Base-by-base conservation (phyloP, 2,113 vertebrate genomes). In the Anoura caudifer region DNA sequence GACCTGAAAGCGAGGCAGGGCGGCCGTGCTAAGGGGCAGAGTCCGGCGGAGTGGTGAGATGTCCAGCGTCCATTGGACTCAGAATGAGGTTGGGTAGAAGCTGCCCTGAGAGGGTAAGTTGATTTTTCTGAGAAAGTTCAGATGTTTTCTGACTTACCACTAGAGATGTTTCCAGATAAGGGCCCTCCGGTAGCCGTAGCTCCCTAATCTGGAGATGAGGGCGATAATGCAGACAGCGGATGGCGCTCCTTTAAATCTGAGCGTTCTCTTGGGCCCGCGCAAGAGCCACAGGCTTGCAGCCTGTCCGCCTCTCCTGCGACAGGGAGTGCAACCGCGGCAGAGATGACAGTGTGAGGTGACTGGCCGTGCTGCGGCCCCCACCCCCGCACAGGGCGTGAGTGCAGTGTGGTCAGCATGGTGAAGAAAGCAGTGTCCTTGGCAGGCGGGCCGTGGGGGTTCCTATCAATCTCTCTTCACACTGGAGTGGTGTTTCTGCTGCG, bases 1-100 rank as follows among this genome's bases (percentile, higher is more conserved):
- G 3, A 0, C 7, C 13, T 5, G 31, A 36, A 16, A 56, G 70
- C 9, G 3, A 47, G 22, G 36, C 8, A 1, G 69, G 59, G 63
- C 14, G 24, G 28, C 67, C 43, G 69, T 31, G 10, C 38, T 19
- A 0, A 0, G 0, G 50, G 52, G 63, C 16, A 0, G 52, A 7
- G 67, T 31, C 41, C 31, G 19, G 4, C 6, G 4, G 59, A 56
- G 28, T 43, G 10, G 28, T 33, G 50, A 9, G 43, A 2, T 6
- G 20, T 15, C 2, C 22, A 1, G n/a, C 31, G 12, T 33, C 47
- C 38, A 0, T 22, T 10, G 5, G n/a, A 47, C 38, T 4, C 83
- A 6, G 61, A 22, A 16, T 69, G 43, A 13, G 26, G 8, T 16
- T 6, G 1, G 24, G 52, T 6, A 2, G 81, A 38, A 28, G 65